Percentiles rank a stretch among this genome's conserved stretches.
Evolutionary conservation across 2,797 vertebrate genomes (phyloP).

Genomic region (Parambassis ranga): DNA sequence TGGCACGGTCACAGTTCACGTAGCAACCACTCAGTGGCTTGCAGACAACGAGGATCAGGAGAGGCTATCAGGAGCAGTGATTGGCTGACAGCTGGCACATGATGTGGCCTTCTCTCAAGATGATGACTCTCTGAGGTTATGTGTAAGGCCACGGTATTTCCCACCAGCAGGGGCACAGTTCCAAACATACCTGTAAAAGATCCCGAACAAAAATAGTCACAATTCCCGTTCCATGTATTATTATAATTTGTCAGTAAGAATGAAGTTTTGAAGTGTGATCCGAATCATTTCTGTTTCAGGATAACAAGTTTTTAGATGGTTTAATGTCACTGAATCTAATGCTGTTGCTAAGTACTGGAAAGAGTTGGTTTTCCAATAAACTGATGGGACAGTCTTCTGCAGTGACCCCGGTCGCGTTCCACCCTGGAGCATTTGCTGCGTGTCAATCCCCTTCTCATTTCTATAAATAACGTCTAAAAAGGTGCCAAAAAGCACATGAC

Average conservation of each 20-base stretch:
- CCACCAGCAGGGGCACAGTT: background rate
- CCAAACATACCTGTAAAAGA: background rate
- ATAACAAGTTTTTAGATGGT: too few species aligned
- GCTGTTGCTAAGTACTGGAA: too few species aligned
- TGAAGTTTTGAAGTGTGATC: background rate
- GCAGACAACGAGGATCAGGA: constrained; percentile 18
- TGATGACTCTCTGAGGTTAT: constrained; percentile 2
- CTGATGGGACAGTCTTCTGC: too few species aligned
- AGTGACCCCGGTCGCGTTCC: too few species aligned
- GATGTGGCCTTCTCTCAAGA: background rate
- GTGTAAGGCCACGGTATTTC: constrained; percentile 1
- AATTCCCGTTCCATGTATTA: background rate
- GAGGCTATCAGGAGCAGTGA: background rate
- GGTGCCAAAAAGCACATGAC: too few species aligned
- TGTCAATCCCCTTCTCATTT: too few species aligned
- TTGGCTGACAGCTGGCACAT: constrained; percentile 21
- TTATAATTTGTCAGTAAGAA: background rate
- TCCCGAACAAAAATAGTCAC: constrained; percentile 13
- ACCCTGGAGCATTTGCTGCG: too few species aligned
- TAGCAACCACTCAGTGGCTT: background rate
- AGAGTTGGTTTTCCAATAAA: too few species aligned
- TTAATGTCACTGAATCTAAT: too few species aligned
- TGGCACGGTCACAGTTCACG: background rate
- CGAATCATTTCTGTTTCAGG: too few species aligned
- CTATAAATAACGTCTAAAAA: too few species aligned